Evolutionary conservation across 1,140 invertebrate genomes (phyloP).

Genomic region (Scaptomyza graminum): DNA sequence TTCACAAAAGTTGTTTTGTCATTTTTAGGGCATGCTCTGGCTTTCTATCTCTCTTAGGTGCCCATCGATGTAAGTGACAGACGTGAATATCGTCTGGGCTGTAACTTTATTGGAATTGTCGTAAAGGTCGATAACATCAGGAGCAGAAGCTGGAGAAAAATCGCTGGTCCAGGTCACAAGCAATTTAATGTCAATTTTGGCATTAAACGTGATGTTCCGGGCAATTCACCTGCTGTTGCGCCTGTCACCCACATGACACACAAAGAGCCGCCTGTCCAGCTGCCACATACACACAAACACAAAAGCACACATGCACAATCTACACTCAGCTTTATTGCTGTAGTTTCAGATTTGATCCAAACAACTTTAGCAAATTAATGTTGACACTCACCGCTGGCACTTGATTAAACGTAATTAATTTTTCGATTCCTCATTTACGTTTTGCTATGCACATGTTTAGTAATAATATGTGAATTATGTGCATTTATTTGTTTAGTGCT

Average conservation of each 20-base stretch:
- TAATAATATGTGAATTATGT: constrained; percentile 12
- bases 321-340: not conserved
- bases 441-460: not conserved
- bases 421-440: constrained; percentile 14
- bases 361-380: constrained; percentile 65
- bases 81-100: constrained; percentile 62
- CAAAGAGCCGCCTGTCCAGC: constrained; percentile 27
- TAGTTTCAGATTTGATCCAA: constrained; percentile 30
- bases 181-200: constrained; percentile 82
- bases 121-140: constrained; percentile 77
- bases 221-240: constrained; percentile 67
- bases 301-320: constrained; percentile 6
- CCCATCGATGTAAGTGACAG: constrained; percentile 27
- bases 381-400: constrained; percentile 63
- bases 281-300: constrained; percentile 45
- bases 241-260: constrained; percentile 51
- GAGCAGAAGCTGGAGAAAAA: constrained; percentile 30
- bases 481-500: constrained; percentile 7
- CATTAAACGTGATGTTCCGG: constrained; percentile 77
- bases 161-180: constrained; percentile 68
- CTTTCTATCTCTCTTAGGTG: not conserved
- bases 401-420: constrained; percentile 79
- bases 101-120: constrained; percentile 80
- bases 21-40: constrained; percentile 46
- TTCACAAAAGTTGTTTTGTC: constrained; percentile 64